Evolutionary conservation across 53 echinoderm and acorn worm species (phyloP), one percentile per base, ranked within the genome.

Genomic region (Apostichopus leukothele): DNA sequence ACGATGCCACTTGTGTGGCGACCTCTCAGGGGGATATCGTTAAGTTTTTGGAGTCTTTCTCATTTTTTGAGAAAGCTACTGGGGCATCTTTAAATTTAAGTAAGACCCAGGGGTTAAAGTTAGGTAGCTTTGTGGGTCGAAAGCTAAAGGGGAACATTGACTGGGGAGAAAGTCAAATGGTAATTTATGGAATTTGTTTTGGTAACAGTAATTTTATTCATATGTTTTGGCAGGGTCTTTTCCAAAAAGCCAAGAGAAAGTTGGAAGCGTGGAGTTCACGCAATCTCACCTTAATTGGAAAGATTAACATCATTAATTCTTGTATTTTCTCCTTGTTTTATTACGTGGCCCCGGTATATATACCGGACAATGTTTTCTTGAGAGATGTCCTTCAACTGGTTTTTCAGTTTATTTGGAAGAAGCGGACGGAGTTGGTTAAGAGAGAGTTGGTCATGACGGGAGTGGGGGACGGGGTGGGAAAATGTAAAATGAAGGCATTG

Each of bases 1-100:
- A 90, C 67, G 90, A 90, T 86, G 77, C 90, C 11, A 90, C 90
- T 5, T 90, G 90, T 84, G 27, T 90, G 14, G 76, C 90, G 7
- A 83, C 90, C 1, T 74, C 74, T 1, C 83, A 90, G 10, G 22
- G 5, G 21, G 90, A 90, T 75, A 74, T 90, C 1, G 22, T 60
- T 21, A 55, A 76, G 52, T 88, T 76, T 25, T 88, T 88, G 5
- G 16, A 76, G 0, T 53, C 10, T 7, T 88, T 88, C 76, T 26
- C 16, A 0, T 5, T 87, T 2, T 87, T 87, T 52, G 73, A 87
- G 52, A 75, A 74, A 52, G 88, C 75, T 7, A 75, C 88, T 9
- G 88, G 88, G 4, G 88, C 88, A 1, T 87, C 88, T 39, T 73
- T 87, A 6, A 87, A 87, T 74, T 51, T 87, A 18, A 87, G 18